A percentile compares a stretch with the other conserved stretches of the same genome.
Conservation (phyloP, 2,113 vertebrate species). For the Nerophis ophidion region DNA sequence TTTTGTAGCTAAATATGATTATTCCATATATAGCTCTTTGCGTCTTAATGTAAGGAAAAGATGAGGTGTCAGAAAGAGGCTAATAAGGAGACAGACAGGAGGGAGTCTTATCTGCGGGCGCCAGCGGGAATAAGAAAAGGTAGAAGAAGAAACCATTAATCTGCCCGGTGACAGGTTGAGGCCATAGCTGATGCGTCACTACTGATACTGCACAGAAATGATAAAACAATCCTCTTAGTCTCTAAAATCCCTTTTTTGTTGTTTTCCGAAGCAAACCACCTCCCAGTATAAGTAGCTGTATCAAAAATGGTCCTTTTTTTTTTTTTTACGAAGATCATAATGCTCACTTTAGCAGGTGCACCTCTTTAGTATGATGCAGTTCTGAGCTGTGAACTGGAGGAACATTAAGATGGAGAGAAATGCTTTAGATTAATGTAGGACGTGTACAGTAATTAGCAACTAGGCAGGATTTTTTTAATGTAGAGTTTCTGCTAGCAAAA, state of each 20-base stretch:
- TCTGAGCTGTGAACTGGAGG: slow-evolving; percentile 28
- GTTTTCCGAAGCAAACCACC: slow-evolving; percentile 17
- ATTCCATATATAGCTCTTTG: not conserved
- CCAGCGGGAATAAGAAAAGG: slow-evolving; percentile 35
- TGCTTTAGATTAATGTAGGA: slow-evolving; percentile 49
- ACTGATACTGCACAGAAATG: slow-evolving; percentile 43
- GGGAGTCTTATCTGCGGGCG: slow-evolving; percentile 44
- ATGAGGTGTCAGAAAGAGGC: slow-evolving; percentile 14
- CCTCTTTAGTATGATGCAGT: slow-evolving; percentile 1
- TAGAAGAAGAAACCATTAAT: slow-evolving; percentile 52
- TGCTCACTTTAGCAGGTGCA: not conserved
- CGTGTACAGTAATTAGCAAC: slow-evolving; percentile 58
- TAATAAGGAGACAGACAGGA: slow-evolving; percentile 12
- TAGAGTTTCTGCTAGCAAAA: not conserved
- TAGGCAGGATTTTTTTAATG: slow-evolving; percentile 29
- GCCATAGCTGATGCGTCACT: slow-evolving; percentile 47
- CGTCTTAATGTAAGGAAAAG: slow-evolving; percentile 9
- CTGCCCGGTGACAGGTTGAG: slow-evolving; percentile 61
- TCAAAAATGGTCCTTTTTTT: too few relatives aligned
- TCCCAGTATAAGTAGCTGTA: slow-evolving; percentile 4
- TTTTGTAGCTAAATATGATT: not conserved
- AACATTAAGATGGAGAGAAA: slow-evolving; percentile 50
- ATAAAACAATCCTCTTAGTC: slow-evolving; percentile 28
- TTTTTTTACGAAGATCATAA: not conserved
- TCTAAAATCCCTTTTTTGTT: slow-evolving; percentile 20